Base-by-base conservation (phyloP, 1,140 invertebrate genomes). In the Colletes latitarsis region DNA sequence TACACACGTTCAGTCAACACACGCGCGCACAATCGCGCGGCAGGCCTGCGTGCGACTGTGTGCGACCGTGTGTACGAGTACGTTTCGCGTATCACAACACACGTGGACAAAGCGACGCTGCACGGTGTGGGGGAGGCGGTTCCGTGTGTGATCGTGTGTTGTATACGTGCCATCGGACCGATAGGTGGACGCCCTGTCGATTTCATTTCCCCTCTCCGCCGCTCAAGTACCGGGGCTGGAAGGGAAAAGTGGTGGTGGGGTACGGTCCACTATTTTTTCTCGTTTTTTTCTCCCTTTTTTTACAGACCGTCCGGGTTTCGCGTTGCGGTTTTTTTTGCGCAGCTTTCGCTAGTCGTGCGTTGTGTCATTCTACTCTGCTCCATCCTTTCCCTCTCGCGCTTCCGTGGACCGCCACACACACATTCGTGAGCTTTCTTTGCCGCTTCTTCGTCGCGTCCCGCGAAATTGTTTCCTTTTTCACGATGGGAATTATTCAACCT, bases 131-230 rank as follows among this genome's bases (percentile, higher is more conserved):
- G 85, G 53, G 75, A 76, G 81, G 70, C 83, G 77, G 53, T 53
- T 53, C 75, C 75, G 67, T 86, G 74, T 82, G 85, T 14, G 78
- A 77, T 70, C 84, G 72, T 71, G 84, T 63, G 77, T 84, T 82
- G 84, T 86, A 72, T 84, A 87, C 78, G 77, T 79, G 72, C 67
- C 80, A 89, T 88, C 86, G 85, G 82, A 88, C 89, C 91, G 87
- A 92, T 92, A 91, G 91, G 89, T 91, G 90, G 90, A 90, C 86
- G 91, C 85, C 87, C 91, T 90, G 91, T 92, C 91, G 89, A 91
- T 92, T 91, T 91, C 89, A 87, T 89, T 89, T 90, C 77, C 80
- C 67, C 82, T 77, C 81, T 12, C 71, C 77, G n/a, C 12, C 49
- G 30, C 21, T 41, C 12, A 63, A 41, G 63, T 12, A 15, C 49